Evolutionary conservation across 1,140 invertebrate species (phyloP).

Genomic region (Hyles vespertilio): DNA sequence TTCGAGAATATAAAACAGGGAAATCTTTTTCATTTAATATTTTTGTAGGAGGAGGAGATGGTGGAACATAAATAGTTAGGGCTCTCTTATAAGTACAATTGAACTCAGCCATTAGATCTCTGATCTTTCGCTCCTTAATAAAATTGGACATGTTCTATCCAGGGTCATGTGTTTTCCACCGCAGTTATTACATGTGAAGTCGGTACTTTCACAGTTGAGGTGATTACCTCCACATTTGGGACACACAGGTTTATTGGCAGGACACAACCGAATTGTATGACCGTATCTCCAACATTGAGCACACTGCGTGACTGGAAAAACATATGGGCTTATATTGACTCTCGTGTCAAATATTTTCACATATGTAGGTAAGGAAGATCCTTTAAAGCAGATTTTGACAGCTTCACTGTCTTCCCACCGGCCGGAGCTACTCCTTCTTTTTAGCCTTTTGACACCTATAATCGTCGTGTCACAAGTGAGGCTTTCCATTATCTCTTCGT

Average conservation of each 20-base stretch:
- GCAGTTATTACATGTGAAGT: conserved; percentile 28
- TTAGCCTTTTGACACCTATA: too few relatives aligned
- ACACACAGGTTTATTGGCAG: conserved; percentile 22
- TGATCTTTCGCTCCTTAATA: conserved; percentile 25
- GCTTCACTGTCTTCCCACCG: too few relatives aligned
- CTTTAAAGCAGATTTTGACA: too few relatives aligned
- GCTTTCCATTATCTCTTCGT: too few relatives aligned
- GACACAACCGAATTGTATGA: conserved; percentile 15
- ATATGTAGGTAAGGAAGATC: too few relatives aligned
- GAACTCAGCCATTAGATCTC: conserved; percentile 20
- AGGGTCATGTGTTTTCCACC: conserved; percentile 22
- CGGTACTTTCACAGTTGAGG: conserved; percentile 26
- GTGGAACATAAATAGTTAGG: conserved; percentile 6
- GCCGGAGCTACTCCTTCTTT: too few relatives aligned
- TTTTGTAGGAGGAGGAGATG: too few relatives aligned
- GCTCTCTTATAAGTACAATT: conserved; percentile 24
- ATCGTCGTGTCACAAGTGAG: too few relatives aligned
- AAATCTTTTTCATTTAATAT: too few relatives aligned
- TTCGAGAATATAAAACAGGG: neutral
- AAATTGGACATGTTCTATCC: conserved; percentile 20
- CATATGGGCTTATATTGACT: too few relatives aligned
- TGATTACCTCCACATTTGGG: conserved; percentile 29
- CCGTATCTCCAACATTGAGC: conserved; percentile 21
- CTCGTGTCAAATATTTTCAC: too few relatives aligned
- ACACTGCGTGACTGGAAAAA: conserved; percentile 11